phyloP scores from a whole-genome alignment of 2,113 vertebrate genomes.

The Fukomys damarensis region DNA sequence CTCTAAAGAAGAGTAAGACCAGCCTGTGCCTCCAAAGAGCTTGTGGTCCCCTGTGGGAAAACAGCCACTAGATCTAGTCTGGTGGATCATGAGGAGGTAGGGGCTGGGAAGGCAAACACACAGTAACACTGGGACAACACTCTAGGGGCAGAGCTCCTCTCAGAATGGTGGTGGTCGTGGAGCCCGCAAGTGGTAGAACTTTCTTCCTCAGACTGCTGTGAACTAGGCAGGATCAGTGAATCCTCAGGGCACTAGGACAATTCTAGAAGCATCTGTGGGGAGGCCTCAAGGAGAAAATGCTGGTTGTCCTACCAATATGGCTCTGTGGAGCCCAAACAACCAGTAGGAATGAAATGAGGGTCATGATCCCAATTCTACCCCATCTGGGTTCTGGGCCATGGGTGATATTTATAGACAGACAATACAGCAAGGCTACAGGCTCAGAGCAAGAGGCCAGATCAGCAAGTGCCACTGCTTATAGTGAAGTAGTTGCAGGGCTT shows the following conservation, averaged over 20 bases:
- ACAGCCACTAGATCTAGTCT: not conserved
- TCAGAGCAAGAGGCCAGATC: not conserved
- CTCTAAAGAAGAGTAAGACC: not conserved
- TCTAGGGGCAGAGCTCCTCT: not conserved
- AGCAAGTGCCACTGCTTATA: not conserved
- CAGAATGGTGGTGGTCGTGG: not conserved
- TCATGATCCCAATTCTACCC: not conserved
- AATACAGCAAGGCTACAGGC: not conserved
- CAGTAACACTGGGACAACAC: not conserved
- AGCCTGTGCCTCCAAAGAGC: not conserved
- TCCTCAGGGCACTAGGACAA: not conserved
- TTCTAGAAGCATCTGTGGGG: not conserved
- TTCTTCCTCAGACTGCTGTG: not conserved
- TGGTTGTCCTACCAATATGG: not conserved
- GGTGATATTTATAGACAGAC: not conserved
- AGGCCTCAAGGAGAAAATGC: not conserved
- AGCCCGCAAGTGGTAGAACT: not conserved
- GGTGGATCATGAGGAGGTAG: not conserved
- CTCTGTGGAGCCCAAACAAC: not conserved
- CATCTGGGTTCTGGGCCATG: not conserved
- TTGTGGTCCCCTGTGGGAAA: not conserved
- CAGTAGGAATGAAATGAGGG: not conserved
- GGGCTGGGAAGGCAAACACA: not conserved
- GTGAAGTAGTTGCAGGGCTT: not conserved
- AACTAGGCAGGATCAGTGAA: not conserved